A percentile compares a stretch with the other conserved stretches of the same genome.
Conservation (phyloP, 1,140 invertebrate species). For the Aphis craccivora region DNA sequence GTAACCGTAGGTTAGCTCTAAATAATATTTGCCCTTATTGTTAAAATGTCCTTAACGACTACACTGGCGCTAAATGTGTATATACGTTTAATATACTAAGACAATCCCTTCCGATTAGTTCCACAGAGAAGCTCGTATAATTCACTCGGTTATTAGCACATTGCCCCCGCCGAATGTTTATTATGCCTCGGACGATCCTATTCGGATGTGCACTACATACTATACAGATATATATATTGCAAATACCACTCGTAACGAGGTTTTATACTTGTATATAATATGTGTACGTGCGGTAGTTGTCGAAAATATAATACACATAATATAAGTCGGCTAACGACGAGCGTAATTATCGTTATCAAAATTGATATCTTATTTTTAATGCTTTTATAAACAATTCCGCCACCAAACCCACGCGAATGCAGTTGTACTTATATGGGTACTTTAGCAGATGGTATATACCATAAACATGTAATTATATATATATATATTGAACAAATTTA, state of each 20-base stretch:
- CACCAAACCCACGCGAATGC: not conserved
- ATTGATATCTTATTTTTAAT: constrained; percentile 19
- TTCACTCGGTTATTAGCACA: not conserved
- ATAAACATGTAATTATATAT: not conserved
- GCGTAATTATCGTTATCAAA: constrained; percentile 11
- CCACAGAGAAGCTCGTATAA: not conserved
- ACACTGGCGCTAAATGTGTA: too few species aligned
- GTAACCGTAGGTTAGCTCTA: too few species aligned
- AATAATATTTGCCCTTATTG: too few species aligned
- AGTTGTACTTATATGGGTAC: not conserved
- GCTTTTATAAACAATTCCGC: not conserved
- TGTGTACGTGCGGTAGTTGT: not conserved
- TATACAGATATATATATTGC: not conserved
- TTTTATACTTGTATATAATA: not conserved
- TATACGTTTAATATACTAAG: not conserved
- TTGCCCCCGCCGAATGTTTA: not conserved
- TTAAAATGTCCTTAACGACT: too few species aligned
- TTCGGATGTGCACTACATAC: not conserved
- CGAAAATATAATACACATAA: not conserved
- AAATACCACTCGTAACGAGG: not conserved
- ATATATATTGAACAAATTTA: not conserved
- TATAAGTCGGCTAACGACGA: not conserved
- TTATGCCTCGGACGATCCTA: not conserved
- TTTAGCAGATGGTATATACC: not conserved
- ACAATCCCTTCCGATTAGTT: not conserved